These are phyloP conservation scores for Gobius niger DNA, from an alignment of 2,113 vertebrate species.

Conservation along the genomic window DNA sequence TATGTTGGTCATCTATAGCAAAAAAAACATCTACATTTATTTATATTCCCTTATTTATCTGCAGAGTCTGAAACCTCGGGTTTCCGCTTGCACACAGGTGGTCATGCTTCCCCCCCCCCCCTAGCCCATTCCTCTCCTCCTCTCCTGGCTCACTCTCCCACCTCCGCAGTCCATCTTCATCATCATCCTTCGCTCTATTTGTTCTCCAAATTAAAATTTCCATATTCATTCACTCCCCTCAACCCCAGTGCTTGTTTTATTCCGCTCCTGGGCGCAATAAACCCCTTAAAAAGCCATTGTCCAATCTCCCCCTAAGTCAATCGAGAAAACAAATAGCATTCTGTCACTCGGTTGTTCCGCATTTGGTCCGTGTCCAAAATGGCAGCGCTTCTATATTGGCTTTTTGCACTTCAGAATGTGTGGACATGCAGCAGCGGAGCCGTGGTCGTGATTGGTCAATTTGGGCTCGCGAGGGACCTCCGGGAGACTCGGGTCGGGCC, in stretches of 20 bases:
- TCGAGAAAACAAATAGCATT: constrained; percentile 23
- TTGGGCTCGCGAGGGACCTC: constrained; percentile 55
- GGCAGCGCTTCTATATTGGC: constrained; percentile 21
- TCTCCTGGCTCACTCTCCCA: background rate
- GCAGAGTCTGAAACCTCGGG: background rate
- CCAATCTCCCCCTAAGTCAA: constrained; percentile 54
- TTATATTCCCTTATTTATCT: background rate
- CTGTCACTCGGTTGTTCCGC: constrained; percentile 13
- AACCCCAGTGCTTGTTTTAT: constrained; percentile 24
- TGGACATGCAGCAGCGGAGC: constrained; percentile 41
- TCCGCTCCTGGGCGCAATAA: constrained; percentile 57
- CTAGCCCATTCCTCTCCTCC: no score
- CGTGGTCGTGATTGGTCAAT: constrained; percentile 40
- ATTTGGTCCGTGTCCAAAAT: constrained; percentile 50
- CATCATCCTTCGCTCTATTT: constrained; percentile 28
- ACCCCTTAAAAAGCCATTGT: constrained; percentile 59
- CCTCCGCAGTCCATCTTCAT: constrained; percentile 3
- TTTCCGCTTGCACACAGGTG: background rate
- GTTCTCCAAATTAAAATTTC: constrained; percentile 40
- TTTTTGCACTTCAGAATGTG: constrained; percentile 58
- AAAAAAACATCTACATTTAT: no score
- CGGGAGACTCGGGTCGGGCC: constrained; percentile 59
- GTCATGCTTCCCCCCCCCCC: background rate
- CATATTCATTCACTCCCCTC: constrained; percentile 43
- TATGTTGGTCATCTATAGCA: no score